Base-by-base conservation (phyloP, 1,140 invertebrate species). In the Palaemon carinicauda region DNA sequence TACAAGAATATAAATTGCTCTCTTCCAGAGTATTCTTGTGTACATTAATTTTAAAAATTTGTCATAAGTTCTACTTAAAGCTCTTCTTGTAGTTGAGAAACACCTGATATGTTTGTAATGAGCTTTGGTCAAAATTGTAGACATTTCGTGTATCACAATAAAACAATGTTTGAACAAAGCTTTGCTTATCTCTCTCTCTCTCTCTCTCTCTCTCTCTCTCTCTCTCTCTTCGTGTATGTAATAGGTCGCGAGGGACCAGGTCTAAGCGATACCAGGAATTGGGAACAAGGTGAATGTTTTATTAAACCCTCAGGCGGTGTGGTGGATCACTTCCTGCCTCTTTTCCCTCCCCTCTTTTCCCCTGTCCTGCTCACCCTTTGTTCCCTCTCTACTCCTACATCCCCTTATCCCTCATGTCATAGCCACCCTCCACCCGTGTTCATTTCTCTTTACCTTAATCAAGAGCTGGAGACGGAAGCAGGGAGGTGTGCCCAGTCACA, bases 281-380 rank as follows among this genome's bases (percentile, higher is more conserved):
- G 71, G 69, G 33, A 29, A 33, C 41, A 24, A 79, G 79, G 60
- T 82, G 60, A 71, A 69, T 73, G 80, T 73, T 73, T 73, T 82
- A 82, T 82, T 82, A 82, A 82, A 53, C 80, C 80, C 65, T 82
- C n/a, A 27, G 31, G 80, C 33, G 33, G 52, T 71, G 80, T 73
- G 41, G 33, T 41, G 41, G 41, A 41, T 41, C 41, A 41, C 41
- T 41, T 41, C 41, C 41, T 41, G 41, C 41, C 41, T 1, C 41
- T 41, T 41, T 41, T 41, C 41, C 41, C 41, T 41, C 41, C 41
- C 33, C 33, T 41, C 33, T 41, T 41, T 41, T n/a, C 33, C 33
- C 33, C 33, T 4, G 3, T 41, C 33, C 33, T 4, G 33, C 33
- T 41, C 33, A 4, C 33, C 33, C 41, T 12, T 41, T 12, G 41